phyloP scores from a whole-genome alignment of 1,140 invertebrate species.

The Latrodectus geometricus region DNA sequence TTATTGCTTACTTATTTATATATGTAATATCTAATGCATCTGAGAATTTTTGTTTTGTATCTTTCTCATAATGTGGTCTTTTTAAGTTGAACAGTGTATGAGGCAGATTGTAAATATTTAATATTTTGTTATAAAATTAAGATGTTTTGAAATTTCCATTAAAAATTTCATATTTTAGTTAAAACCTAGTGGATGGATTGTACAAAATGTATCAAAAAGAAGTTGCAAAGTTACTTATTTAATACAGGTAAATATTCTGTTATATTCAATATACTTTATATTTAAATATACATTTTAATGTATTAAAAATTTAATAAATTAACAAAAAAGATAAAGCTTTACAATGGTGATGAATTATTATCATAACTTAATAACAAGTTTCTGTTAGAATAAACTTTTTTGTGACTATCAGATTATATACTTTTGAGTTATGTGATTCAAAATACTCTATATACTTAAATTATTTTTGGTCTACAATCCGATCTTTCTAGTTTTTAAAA shows the following conservation, averaged over 20 bases:
- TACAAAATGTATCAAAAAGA: conserved; percentile 27
- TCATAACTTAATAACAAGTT: no score
- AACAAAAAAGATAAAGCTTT: no score
- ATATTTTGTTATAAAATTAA: neutral
- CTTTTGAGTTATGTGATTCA: no score
- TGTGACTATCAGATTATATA: no score
- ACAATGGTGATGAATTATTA: no score
- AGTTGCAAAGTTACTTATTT: conserved; percentile 47
- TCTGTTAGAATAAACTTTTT: no score
- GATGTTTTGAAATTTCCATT: neutral
- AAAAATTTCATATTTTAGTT: conserved; percentile 12
- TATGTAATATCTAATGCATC: neutral
- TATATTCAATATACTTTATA: no score
- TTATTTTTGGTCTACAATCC: no score
- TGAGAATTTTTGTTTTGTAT: neutral
- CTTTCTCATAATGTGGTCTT: neutral
- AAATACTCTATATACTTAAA: no score
- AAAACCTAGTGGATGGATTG: conserved; percentile 54
- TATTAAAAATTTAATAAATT: no score
- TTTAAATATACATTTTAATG: no score
- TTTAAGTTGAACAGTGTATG: neutral
- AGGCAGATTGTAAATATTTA: neutral
- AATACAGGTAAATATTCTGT: conserved; percentile 34
- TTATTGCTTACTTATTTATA: neutral
- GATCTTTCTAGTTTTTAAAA: no score